These are phyloP conservation scores for Harpalus rubripes DNA, from an alignment of 2,888 invertebrate genomes.

Conservation along the genomic window DNA sequence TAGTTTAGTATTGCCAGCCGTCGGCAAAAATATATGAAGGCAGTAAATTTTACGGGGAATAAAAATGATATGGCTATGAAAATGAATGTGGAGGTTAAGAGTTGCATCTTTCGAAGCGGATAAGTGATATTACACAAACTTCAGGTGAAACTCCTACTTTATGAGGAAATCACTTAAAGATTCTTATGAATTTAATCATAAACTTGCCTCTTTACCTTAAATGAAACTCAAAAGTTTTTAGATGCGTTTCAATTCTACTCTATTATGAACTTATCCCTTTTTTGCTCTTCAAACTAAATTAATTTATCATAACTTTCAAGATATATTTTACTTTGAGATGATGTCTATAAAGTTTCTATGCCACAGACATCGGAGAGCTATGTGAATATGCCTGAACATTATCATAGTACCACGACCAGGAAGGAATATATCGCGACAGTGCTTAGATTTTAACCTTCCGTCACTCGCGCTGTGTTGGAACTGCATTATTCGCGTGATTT, in stretches of 20 bases:
- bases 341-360: neutral
- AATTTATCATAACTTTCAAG: neutral
- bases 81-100: constrained; percentile 25
- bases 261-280: constrained; percentile 13
- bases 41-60: constrained; percentile 56
- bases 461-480: too few relatives aligned
- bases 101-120: constrained; percentile 19
- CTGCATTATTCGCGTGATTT: too few relatives aligned
- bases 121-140: constrained; percentile 42
- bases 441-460: too few relatives aligned
- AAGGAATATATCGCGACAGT: too few relatives aligned
- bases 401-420: too few relatives aligned
- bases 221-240: constrained; percentile 21
- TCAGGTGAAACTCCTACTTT: constrained; percentile 12
- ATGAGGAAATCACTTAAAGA: constrained; percentile 28
- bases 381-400: too few relatives aligned
- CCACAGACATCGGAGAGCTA: too few relatives aligned
- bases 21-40: constrained; percentile 50
- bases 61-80: constrained; percentile 46
- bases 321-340: neutral
- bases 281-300: constrained; percentile 24
- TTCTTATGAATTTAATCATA: constrained; percentile 52
- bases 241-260: constrained; percentile 25
- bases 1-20: constrained; percentile 47
- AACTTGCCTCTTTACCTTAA: constrained; percentile 35